These are phyloP conservation scores for Oryzias dopingdopingensis DNA, from an alignment of 2,797 vertebrate genomes.

Conservation along the genomic window DNA sequence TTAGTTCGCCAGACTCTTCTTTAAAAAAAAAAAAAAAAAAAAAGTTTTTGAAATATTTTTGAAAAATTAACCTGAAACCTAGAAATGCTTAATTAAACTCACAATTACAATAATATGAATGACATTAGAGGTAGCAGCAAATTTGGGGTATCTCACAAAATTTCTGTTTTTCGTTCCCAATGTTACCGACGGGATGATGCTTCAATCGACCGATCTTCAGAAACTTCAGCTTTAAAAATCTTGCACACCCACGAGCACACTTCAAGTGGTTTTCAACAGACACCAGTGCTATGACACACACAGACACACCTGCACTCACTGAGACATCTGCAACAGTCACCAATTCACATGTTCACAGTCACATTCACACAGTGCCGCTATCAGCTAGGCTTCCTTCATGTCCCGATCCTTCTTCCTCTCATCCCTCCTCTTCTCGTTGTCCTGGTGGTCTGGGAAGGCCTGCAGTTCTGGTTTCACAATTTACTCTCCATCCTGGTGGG, in stretches of 20 bases:
- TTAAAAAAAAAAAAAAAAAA: constrained; percentile 66
- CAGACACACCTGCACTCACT: constrained; percentile 6
- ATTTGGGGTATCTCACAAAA: constrained; percentile 79
- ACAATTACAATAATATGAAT: constrained; percentile 70
- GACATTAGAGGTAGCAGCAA: constrained; percentile 98
- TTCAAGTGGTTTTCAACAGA: constrained; percentile 78
- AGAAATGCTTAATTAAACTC: constrained; percentile 65
- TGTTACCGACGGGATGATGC: constrained; percentile 64
- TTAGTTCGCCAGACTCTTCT: constrained; percentile 64
- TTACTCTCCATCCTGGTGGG: constrained; percentile 5
- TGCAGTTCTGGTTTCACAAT: constrained; percentile 38
- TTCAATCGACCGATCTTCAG: constrained; percentile 64
- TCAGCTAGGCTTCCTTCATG: constrained; percentile 41
- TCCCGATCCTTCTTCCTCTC: constrained; percentile 43
- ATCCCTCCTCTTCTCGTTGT: constrained; percentile 39
- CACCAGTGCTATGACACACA: constrained; percentile 62
- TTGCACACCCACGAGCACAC: constrained; percentile 68
- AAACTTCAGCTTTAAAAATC: constrained; percentile 64
- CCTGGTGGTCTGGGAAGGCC: constrained; percentile 54
- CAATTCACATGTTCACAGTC: constrained; percentile 6
- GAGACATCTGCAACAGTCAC: constrained; percentile 7
- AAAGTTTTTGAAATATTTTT: constrained; percentile 57
- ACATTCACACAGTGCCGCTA: constrained; percentile 40
- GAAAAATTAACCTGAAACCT: constrained; percentile 75
- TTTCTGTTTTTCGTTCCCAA: constrained; percentile 65